phyloP scores from a whole-genome alignment of 2,113 vertebrate genomes.

The Nyctibius bracteatus region DNA sequence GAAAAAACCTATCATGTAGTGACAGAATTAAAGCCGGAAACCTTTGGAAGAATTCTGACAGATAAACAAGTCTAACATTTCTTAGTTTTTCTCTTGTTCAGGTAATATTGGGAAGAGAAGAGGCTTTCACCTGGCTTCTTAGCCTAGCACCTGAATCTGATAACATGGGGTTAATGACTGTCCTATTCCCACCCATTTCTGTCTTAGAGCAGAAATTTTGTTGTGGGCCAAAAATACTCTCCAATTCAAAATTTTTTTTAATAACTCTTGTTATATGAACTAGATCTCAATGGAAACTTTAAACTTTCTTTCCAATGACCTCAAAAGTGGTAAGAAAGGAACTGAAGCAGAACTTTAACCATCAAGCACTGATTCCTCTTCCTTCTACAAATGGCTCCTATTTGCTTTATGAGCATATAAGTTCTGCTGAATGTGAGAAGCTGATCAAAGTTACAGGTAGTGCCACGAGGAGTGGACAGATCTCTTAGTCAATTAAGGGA shows the following conservation, averaged over 20 bases:
- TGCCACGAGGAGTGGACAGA: not conserved
- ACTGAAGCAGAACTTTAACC: not conserved
- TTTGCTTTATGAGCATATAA: not conserved
- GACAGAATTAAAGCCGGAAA: not conserved
- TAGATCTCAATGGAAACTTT: not conserved
- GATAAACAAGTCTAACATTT: not conserved
- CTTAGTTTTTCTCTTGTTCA: not conserved
- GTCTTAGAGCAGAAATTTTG: not conserved
- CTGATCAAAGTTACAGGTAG: not conserved
- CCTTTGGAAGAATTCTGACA: not conserved
- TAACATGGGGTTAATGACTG: not conserved
- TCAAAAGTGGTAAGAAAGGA: not conserved
- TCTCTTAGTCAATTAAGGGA: not conserved
- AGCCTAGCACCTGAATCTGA: not conserved
- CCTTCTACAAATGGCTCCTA: not conserved
- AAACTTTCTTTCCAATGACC: not conserved
- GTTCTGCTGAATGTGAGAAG: not conserved
- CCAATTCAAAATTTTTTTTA: not conserved
- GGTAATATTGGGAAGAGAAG: not conserved
- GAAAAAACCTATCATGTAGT: not conserved
- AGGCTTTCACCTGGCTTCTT: not conserved
- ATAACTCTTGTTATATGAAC: not conserved
- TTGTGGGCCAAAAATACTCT: not conserved
- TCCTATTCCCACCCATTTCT: not conserved
- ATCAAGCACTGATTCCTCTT: not conserved